Conservation (phyloP, 2,888 invertebrate genomes). For the Andrena praecox region DNA sequence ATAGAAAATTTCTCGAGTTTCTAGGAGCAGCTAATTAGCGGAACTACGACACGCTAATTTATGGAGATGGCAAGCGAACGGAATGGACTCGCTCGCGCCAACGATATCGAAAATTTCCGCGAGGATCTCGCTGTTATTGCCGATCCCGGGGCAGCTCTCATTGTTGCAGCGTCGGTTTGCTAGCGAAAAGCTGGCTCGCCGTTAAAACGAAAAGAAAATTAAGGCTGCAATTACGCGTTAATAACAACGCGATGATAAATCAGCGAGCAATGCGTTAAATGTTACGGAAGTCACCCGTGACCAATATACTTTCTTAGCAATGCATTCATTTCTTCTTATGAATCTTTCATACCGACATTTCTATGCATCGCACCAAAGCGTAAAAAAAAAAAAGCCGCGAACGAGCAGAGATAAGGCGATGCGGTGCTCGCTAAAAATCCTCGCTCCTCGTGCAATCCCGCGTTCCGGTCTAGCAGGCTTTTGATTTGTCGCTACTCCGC, state of each 20-base stretch:
- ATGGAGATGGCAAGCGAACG: slow-evolving; percentile 1
- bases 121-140: not conserved
- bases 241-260: not conserved
- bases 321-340: slow-evolving; percentile 1
- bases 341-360: slow-evolving; percentile 1
- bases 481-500: not conserved
- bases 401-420: not conserved
- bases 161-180: no score
- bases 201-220: not conserved
- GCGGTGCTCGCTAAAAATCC: not conserved
- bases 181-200: not conserved
- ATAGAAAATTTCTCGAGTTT: slow-evolving; percentile 52
- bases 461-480: not conserved
- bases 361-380: not conserved
- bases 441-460: not conserved
- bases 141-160: not conserved
- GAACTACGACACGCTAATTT: slow-evolving; percentile 42
- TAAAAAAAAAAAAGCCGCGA: not conserved
- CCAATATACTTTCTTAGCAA: slow-evolving; percentile 6
- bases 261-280: not conserved
- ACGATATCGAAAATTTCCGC: slow-evolving; percentile 9
- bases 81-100: not conserved
- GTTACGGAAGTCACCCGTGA: slow-evolving; percentile 2
- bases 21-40: slow-evolving; percentile 51
- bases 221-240: not conserved